These are phyloP conservation scores for Periophthalmus modestus DNA, from an alignment of 2,113 vertebrate species.

Conservation along the genomic window DNA sequence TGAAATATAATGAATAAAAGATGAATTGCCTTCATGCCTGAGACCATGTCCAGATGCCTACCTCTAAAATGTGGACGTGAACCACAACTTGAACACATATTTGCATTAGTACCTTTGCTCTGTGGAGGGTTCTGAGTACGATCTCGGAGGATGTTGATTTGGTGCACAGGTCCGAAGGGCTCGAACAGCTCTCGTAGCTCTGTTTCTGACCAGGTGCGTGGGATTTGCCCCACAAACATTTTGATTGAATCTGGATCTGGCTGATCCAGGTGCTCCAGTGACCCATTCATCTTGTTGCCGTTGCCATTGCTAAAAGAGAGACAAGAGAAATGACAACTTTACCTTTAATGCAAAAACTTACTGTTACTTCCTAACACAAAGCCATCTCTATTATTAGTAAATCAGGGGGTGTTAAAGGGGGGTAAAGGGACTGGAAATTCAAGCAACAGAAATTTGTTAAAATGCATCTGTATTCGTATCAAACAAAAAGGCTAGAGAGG, in stretches of 20 bases:
- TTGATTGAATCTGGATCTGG: slow-evolving; percentile 98
- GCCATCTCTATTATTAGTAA: neutral
- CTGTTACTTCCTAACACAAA: neutral
- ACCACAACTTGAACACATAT: neutral
- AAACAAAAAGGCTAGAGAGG: too few species aligned
- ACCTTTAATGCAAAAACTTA: neutral
- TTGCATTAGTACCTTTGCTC: slow-evolving; percentile 88
- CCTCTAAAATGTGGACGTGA: neutral
- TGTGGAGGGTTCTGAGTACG: slow-evolving; percentile 97
- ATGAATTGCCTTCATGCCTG: neutral
- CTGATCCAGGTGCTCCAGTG: slow-evolving; percentile 95
- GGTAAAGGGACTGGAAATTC: neutral
- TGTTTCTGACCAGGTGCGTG: slow-evolving; percentile 95
- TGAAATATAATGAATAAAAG: neutral
- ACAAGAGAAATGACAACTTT: neutral
- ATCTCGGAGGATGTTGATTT: slow-evolving; percentile 98
- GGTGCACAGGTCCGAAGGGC: slow-evolving; percentile 94
- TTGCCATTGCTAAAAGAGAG: slow-evolving; percentile 85
- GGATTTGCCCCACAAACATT: slow-evolving; percentile 99
- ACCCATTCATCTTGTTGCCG: slow-evolving; percentile 96
- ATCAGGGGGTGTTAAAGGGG: neutral
- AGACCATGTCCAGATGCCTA: neutral
- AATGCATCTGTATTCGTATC: too few species aligned
- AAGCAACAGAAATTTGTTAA: too few species aligned
- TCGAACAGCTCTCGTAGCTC: slow-evolving; percentile 99